phyloP scores from a whole-genome alignment of 2,797 vertebrate species.

The Chelmon rostratus region DNA sequence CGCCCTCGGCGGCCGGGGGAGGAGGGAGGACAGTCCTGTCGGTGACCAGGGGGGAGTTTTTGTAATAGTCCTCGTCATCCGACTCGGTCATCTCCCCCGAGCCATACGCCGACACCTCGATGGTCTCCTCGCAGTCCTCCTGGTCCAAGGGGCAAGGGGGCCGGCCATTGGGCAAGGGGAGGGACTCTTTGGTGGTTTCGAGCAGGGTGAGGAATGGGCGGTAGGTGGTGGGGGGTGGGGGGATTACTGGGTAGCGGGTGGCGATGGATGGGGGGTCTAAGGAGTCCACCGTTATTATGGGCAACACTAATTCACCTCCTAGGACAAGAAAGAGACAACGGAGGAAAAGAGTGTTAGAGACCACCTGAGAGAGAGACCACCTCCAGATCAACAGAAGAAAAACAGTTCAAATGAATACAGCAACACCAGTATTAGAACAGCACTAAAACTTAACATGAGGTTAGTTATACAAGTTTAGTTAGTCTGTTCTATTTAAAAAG shows the following conservation, averaged over 20 bases:
- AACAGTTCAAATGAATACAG: slow-evolving; percentile 76
- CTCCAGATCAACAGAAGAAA: slow-evolving; percentile 67
- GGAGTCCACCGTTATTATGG: slow-evolving; percentile 96
- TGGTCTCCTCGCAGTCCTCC: slow-evolving; percentile 93
- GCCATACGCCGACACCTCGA: slow-evolving; percentile 93
- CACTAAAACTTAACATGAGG: slow-evolving; percentile 82
- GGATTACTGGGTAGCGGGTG: slow-evolving; percentile 92
- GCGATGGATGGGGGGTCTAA: slow-evolving; percentile 94
- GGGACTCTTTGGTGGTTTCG: slow-evolving; percentile 93
- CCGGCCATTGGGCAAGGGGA: slow-evolving; percentile 87
- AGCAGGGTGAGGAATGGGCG: slow-evolving; percentile 92
- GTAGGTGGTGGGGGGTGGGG: slow-evolving; percentile 92
- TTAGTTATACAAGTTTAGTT: slow-evolving; percentile 81
- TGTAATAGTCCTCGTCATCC: slow-evolving; percentile 96
- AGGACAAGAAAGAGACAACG: slow-evolving; percentile 89
- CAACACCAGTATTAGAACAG: slow-evolving; percentile 85
- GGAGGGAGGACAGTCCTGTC: slow-evolving; percentile 91
- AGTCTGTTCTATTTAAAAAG: slow-evolving; percentile 80
- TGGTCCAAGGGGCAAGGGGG: slow-evolving; percentile 90
- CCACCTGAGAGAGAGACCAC: slow-evolving; percentile 34
- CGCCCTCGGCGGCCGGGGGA: slow-evolving; percentile 83
- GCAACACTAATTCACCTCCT: slow-evolving; percentile 98
- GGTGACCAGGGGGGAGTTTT: slow-evolving; percentile 91
- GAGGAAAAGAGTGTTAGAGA: slow-evolving; percentile 77
- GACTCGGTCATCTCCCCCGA: slow-evolving; percentile 95